Conservation (phyloP, 2,888 invertebrate genomes). For the Lasioglossum malachurum region DNA sequence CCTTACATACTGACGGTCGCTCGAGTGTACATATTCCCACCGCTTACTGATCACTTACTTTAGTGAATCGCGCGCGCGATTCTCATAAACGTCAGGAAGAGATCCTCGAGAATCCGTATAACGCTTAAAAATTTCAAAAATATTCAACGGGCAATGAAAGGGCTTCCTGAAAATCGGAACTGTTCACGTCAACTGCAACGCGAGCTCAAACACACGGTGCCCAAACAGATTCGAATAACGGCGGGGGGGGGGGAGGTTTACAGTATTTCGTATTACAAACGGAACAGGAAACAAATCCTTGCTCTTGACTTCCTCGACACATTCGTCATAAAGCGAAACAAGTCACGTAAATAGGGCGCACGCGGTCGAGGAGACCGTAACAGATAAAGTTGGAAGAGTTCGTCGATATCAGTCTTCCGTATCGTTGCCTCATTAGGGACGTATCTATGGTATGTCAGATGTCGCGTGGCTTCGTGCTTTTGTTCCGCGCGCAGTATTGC, state of each 20-base stretch:
- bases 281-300: constrained; percentile 5
- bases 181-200: neutral
- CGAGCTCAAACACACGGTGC: neutral
- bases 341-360: constrained; percentile 21
- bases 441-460: constrained; percentile 23
- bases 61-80: neutral
- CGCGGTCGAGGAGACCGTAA: neutral
- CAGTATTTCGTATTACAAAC: neutral
- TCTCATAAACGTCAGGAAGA: neutral
- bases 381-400: constrained; percentile 10
- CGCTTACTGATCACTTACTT: no score
- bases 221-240: neutral
- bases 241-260: neutral
- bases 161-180: neutral
- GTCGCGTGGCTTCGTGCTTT: neutral
- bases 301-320: constrained; percentile 10
- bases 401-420: constrained; percentile 36
- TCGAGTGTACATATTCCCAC: no score
- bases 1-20: no score
- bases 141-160: neutral
- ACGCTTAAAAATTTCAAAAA: neutral
- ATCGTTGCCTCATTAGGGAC: constrained; percentile 39
- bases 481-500: neutral
- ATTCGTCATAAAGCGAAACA: constrained; percentile 8
- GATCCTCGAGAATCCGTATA: neutral